A percentile compares a stretch with the other conserved stretches of the same genome.
Conservation (phyloP, 2,888 invertebrate genomes). For the Dynastes tityus region DNA sequence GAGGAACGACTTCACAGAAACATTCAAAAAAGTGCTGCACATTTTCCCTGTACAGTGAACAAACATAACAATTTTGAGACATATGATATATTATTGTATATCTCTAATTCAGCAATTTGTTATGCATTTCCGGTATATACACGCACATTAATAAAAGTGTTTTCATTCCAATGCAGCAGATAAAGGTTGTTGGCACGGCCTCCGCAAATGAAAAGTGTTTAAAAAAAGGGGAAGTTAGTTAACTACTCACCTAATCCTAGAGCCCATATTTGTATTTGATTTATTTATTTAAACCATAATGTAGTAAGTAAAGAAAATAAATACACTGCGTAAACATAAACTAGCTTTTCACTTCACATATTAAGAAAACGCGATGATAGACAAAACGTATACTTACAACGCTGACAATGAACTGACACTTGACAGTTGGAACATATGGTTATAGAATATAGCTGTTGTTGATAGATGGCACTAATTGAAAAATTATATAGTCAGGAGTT, state of each 20-base stretch:
- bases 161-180: constrained; percentile 39
- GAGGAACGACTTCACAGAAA: constrained; percentile 85
- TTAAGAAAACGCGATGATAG: constrained; percentile 41
- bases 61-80: background rate
- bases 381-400: constrained; percentile 40
- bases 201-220: constrained; percentile 23
- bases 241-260: constrained; percentile 71
- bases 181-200: constrained; percentile 39
- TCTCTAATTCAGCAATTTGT: background rate
- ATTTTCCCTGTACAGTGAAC: constrained; percentile 78
- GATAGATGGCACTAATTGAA: constrained; percentile 38
- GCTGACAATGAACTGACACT: constrained; percentile 49
- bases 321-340: constrained; percentile 37
- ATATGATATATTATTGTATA: background rate
- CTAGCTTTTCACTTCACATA: constrained; percentile 52
- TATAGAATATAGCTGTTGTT: background rate
- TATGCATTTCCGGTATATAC: background rate
- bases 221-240: background rate
- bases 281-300: constrained; percentile 52
- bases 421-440: constrained; percentile 53
- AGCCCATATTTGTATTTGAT: constrained; percentile 68
- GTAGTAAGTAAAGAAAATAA: constrained; percentile 46
- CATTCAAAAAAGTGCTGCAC: constrained; percentile 86
- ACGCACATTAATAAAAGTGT: background rate
- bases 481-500: too few species aligned